Percentiles rank a stretch among this genome's conserved stretches.
Conservation (phyloP, 2,888 invertebrate species). For the Pandemis cinnamomeana region DNA sequence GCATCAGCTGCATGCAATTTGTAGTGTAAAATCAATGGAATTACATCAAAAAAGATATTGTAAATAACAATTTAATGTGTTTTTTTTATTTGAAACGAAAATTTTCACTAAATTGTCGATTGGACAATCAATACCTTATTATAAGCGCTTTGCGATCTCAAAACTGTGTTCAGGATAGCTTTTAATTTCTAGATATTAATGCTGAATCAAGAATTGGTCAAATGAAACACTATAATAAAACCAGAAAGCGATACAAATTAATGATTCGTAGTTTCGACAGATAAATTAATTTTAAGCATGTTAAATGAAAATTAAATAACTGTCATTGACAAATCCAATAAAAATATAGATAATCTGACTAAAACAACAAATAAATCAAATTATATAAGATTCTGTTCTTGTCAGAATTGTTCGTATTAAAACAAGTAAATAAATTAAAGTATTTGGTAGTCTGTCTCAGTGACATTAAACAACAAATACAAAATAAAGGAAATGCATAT, state of each 20-base stretch:
- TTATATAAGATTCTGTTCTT: background rate
- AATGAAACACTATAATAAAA: background rate
- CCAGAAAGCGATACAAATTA: background rate
- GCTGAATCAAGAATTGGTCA: background rate
- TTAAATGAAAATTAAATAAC: too few species aligned
- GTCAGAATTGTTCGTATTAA: background rate
- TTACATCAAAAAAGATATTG: background rate
- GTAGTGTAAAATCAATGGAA: background rate
- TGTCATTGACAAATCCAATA: background rate
- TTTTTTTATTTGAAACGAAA: background rate
- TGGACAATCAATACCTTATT: background rate
- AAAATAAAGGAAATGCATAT: conserved; percentile 16
- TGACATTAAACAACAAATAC: conserved; percentile 15
- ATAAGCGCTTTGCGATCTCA: background rate
- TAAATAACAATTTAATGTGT: background rate
- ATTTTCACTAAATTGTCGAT: background rate
- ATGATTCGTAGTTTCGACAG: too few species aligned
- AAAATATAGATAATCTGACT: conserved; percentile 2
- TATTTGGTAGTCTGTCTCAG: conserved; percentile 22
- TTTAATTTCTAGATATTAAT: background rate
- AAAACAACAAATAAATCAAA: conserved; percentile 2
- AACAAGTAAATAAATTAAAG: conserved; percentile 16
- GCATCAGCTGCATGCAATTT: conserved; percentile 21
- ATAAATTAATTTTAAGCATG: too few species aligned
- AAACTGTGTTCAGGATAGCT: background rate